Evolutionary conservation across 1,140 invertebrate species (phyloP).

Genomic region (Nephila pilipes): DNA sequence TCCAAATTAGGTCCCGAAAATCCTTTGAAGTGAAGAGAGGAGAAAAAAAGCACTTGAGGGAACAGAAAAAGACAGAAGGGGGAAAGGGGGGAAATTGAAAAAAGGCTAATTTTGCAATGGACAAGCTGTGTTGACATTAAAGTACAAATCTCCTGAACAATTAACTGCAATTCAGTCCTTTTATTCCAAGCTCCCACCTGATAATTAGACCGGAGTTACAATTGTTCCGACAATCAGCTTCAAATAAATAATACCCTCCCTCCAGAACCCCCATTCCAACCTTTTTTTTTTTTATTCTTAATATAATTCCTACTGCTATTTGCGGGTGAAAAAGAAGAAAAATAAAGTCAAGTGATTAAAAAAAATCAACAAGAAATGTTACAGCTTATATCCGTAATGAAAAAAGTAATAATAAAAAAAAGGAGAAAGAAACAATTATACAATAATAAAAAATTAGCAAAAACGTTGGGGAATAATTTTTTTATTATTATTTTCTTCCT

Average conservation of each 20-base stretch:
- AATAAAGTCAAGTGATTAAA: slow-evolving; percentile 42
- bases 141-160: slow-evolving; percentile 75
- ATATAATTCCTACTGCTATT: slow-evolving; percentile 28
- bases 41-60: neutral
- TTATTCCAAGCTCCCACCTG: slow-evolving; percentile 64
- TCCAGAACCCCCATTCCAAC: neutral
- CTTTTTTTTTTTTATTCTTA: slow-evolving; percentile 12
- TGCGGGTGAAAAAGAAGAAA: neutral
- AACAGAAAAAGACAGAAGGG: neutral
- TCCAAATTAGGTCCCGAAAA: slow-evolving; percentile 40
- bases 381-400: slow-evolving; percentile 4
- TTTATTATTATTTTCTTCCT: neutral
- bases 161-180: slow-evolving; percentile 73
- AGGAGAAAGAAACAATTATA: slow-evolving; percentile 72
- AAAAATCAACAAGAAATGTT: slow-evolving; percentile 47
- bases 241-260: slow-evolving; percentile 70
- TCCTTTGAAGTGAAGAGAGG: neutral
- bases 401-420: slow-evolving; percentile 67
- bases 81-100: neutral
- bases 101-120: slow-evolving; percentile 67
- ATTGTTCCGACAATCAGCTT: slow-evolving; percentile 76
- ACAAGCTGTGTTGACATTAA: slow-evolving; percentile 69
- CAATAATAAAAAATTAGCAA: slow-evolving; percentile 73
- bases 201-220: slow-evolving; percentile 74
- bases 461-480: neutral